Conservation (phyloP, 2,113 vertebrate genomes). For the Malurus alboscapulatus region DNA sequence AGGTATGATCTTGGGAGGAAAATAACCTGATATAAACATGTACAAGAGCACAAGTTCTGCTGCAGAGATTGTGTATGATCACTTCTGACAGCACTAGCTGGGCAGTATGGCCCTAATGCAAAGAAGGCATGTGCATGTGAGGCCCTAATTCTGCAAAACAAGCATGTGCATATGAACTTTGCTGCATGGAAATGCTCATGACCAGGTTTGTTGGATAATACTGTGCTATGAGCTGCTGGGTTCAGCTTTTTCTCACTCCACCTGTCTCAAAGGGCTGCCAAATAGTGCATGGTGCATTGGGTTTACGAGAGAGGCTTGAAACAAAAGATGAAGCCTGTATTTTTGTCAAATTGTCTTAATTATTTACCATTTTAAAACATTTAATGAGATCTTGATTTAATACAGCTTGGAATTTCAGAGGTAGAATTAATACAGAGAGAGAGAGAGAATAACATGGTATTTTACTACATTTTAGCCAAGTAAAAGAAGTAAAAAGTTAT, state of each 20-base stretch:
- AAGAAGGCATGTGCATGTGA: neutral
- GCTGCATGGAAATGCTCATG: neutral
- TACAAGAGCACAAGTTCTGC: neutral
- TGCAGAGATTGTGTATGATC: neutral
- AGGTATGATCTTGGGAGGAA: slow-evolving; percentile 67
- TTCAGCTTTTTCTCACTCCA: neutral
- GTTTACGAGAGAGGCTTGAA: neutral
- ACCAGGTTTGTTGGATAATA: neutral
- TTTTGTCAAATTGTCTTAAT: neutral
- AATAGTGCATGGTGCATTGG: neutral
- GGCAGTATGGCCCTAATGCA: neutral
- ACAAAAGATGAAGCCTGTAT: neutral
- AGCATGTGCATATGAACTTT: neutral
- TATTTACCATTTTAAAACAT: neutral
- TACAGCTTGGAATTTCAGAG: neutral
- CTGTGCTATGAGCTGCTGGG: neutral
- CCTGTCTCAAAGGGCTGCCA: neutral
- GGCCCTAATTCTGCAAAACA: neutral
- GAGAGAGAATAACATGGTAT: neutral
- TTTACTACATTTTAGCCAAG: neutral
- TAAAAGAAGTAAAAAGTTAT: neutral
- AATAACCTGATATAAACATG: neutral
- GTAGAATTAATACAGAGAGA: neutral
- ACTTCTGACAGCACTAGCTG: neutral
- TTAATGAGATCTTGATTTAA: neutral